Conservation (phyloP, 2,113 vertebrate genomes). For the Engystomops pustulosus region DNA sequence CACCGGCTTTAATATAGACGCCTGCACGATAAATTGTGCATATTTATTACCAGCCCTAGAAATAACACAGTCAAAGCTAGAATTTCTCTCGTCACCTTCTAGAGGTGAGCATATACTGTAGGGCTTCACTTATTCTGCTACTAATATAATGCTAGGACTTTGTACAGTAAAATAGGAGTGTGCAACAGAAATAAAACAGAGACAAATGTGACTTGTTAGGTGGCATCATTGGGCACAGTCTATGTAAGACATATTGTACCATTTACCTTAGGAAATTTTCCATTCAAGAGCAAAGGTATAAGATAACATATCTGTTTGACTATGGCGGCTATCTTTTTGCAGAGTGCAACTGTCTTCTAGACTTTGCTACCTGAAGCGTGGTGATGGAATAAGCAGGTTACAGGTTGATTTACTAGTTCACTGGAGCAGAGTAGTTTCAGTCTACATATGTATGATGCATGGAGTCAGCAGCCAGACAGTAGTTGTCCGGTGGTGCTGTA, state of each 20-base stretch:
- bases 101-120: neutral
- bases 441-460: slow-evolving; percentile 10
- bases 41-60: neutral
- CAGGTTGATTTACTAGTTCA: neutral
- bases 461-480: too few species aligned
- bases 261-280: too few species aligned
- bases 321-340: too few species aligned
- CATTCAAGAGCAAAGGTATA: too few species aligned
- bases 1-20: slow-evolving; percentile 8
- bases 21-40: neutral
- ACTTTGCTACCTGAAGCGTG: neutral
- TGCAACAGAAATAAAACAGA: too few species aligned
- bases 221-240: too few species aligned
- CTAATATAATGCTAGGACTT: neutral
- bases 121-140: neutral
- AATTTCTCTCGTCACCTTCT: neutral
- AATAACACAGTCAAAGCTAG: slow-evolving; percentile 4
- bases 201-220: too few species aligned
- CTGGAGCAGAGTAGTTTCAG: neutral
- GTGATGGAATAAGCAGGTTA: neutral
- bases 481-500: too few species aligned
- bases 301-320: too few species aligned
- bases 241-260: too few species aligned
- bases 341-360: too few species aligned
- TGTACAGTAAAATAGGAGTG: neutral